Base-by-base conservation (phyloP, 2,113 vertebrate genomes). In the Tautogolabrus adspersus region DNA sequence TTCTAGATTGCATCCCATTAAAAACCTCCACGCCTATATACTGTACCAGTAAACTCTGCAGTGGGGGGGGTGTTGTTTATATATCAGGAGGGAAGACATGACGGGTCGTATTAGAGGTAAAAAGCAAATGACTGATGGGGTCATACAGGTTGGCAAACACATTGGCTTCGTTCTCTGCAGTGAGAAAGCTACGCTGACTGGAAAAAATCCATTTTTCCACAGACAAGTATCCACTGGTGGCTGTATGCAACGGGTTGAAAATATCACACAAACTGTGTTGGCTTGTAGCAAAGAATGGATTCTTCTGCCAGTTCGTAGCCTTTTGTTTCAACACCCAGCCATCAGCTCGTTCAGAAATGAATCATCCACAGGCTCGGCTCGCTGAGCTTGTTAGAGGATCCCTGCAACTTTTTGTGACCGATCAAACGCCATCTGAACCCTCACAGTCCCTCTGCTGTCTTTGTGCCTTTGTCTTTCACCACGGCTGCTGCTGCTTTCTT, bases 351-450 rank as follows among this genome's bases (percentile, higher is more conserved):
- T 87, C 30, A 34, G 19, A 71, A 66, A 62, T 51, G 61, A 85
- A 52, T 5, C 9, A 59, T 60, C 55, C 3, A 16, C 59, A 0
- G 26, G 52, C 68, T 77, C 46, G 18, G 19, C 65, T 71, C 0
- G 47, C 72, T 55, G 79, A 75, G 75, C 76, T 84, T 68, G 77
- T 82, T 84, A 83, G 22, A 76, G 77, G 44, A 54, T 71, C 68
- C 58, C 65, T 72, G 69, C 67, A 57, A 75, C 72, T 84, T 52
- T n/a, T 66, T 75, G 77, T 54, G 69, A 63, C 66, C 56, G 6
- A 84, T 86, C 83, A 78, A 81, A 88, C 18, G 1, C 21, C 65
- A n/a, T 71, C 44, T 62, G 65, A 62, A 81, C 75, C 54, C 62
- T 77, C 58, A 10, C 49, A 40, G 68, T 78, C 69, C 66, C 78